Percentiles rank a stretch among this genome's conserved stretches.
Conservation (phyloP, 2,797 vertebrate genomes). For the Channallabes apus region DNA sequence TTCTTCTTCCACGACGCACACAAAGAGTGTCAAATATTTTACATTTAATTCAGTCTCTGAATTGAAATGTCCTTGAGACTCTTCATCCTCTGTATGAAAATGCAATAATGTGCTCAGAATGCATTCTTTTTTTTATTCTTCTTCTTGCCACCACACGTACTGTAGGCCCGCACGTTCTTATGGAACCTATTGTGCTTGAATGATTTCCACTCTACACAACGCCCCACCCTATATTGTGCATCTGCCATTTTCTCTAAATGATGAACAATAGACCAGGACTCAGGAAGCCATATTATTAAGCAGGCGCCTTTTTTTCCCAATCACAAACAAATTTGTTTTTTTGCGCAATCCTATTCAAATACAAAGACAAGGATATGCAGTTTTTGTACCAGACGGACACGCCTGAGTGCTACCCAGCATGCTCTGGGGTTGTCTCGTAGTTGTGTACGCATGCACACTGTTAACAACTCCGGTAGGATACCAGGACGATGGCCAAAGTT, state of each 20-base stretch:
- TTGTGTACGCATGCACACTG: constrained; percentile 35
- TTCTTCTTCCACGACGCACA: background rate
- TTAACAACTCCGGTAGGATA: constrained; percentile 22
- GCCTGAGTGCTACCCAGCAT: constrained; percentile 28
- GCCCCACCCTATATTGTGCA: constrained; percentile 45
- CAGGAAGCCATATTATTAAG: constrained; percentile 46
- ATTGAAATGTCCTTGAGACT: background rate
- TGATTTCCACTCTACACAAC: background rate
- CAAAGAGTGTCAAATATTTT: background rate
- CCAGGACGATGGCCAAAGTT: background rate
- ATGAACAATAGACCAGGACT: constrained; percentile 34
- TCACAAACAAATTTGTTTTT: constrained; percentile 54
- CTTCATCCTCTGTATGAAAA: background rate
- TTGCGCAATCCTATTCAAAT: constrained; percentile 55
- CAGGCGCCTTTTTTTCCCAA: constrained; percentile 44
- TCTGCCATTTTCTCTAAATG: constrained; percentile 45
- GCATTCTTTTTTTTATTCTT: background rate
- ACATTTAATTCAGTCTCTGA: background rate
- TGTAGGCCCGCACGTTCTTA: constrained; percentile 11
- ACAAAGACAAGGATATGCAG: constrained; percentile 20
- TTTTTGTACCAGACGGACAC: constrained; percentile 20
- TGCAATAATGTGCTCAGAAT: constrained; percentile 17
- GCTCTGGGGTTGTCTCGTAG: background rate
- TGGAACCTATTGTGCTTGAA: constrained; percentile 1
- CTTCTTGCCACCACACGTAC: background rate